A percentile compares a stretch with the other conserved stretches of the same genome.
These are phyloP conservation scores for Hemistola chrysoprasaria DNA, from an alignment of 2,888 invertebrate species.

Conservation along the genomic window DNA sequence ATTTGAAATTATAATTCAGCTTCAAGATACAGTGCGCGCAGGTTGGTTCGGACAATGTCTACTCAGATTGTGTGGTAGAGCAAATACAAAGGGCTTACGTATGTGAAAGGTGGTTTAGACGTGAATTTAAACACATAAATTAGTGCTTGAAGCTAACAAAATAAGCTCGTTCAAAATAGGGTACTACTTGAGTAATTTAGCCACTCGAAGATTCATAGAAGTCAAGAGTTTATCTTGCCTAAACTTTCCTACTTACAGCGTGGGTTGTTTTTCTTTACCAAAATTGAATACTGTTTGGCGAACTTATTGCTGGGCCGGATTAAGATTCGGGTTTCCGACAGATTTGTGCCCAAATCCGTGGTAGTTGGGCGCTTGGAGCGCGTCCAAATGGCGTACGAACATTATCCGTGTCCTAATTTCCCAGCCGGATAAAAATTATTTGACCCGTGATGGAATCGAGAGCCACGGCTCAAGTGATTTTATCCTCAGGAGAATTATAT, in stretches of 20 bases:
- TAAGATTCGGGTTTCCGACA: conserved; percentile 52
- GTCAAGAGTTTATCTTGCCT: too few relatives aligned
- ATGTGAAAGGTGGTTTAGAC: too few relatives aligned
- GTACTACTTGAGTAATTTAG: too few relatives aligned
- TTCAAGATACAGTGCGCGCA: conserved; percentile 10
- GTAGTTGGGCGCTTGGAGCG: conserved; percentile 55
- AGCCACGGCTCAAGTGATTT: conserved; percentile 32
- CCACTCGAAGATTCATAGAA: too few relatives aligned
- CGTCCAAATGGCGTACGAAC: conserved; percentile 62
- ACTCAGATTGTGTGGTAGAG: conserved; percentile 2
- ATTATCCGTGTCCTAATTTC: conserved; percentile 66
- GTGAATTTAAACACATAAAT: too few relatives aligned
- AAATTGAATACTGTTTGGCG: conserved; percentile 32
- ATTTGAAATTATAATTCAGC: conserved; percentile 48
- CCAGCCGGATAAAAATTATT: conserved; percentile 56
- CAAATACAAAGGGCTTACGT: too few relatives aligned
- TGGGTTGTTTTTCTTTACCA: conserved; percentile 5
- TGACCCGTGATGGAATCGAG: conserved; percentile 45
- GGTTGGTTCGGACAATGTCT: conserved; percentile 25
- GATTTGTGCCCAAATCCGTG: conserved; percentile 57
- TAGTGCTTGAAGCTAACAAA: too few relatives aligned
- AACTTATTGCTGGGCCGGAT: conserved; percentile 39
- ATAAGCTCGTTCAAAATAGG: too few relatives aligned
- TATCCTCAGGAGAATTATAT: conserved; percentile 25
- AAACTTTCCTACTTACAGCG: neutral